phyloP scores from a whole-genome alignment of 2,113 vertebrate species.

The Siniperca knerii region DNA sequence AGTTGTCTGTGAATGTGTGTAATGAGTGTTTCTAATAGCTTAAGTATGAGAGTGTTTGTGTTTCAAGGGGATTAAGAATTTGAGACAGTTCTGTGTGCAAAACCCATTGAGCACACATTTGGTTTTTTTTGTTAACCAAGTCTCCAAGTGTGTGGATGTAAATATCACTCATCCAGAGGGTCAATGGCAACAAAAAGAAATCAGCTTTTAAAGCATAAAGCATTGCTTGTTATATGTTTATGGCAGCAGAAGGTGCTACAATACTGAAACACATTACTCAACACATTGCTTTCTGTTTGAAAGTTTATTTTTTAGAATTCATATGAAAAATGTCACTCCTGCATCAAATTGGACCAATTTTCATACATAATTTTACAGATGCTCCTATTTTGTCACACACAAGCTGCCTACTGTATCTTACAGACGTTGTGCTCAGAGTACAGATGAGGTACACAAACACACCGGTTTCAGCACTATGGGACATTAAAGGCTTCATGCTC shows the following conservation, averaged over 20 bases:
- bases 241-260: not conserved
- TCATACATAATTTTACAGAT: slow-evolving; percentile 41
- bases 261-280: not conserved
- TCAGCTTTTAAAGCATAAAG: slow-evolving; percentile 15
- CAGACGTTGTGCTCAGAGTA: slow-evolving; percentile 49
- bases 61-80: slow-evolving; percentile 49
- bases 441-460: slow-evolving; percentile 49
- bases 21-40: slow-evolving; percentile 62
- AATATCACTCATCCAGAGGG: slow-evolving; percentile 9
- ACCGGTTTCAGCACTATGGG: slow-evolving; percentile 29
- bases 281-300: slow-evolving; percentile 51
- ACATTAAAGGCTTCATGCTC: slow-evolving; percentile 44
- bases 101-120: slow-evolving; percentile 27
- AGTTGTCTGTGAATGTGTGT: slow-evolving; percentile 52
- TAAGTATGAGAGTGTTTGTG: slow-evolving; percentile 50
- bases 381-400: slow-evolving; percentile 12
- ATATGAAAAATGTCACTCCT: slow-evolving; percentile 67
- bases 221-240: not conserved
- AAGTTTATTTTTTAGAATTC: slow-evolving; percentile 71
- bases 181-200: slow-evolving; percentile 6
- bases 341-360: slow-evolving; percentile 40
- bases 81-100: slow-evolving; percentile 22
- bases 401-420: slow-evolving; percentile 47
- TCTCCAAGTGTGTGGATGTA: slow-evolving; percentile 41
- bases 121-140: slow-evolving; percentile 25